A percentile compares a stretch with the other conserved stretches of the same genome.
Conservation (phyloP, 2,888 invertebrate species). For the Lissonota sp. region DNA sequence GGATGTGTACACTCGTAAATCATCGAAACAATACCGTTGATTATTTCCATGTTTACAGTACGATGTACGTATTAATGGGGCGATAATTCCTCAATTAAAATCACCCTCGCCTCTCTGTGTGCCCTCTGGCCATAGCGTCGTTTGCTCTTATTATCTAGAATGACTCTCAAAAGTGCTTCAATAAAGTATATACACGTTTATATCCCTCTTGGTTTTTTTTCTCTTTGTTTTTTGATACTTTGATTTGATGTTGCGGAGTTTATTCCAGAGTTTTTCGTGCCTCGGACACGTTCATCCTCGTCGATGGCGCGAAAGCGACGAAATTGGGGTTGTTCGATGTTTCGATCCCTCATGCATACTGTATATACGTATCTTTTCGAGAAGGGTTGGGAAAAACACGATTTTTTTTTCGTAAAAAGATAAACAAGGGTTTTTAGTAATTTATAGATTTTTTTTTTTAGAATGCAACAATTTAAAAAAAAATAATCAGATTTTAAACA, state of each 20-base stretch:
- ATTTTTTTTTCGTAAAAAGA: too few relatives aligned
- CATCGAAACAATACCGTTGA: conserved; percentile 44
- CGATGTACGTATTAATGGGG: background rate
- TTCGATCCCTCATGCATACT: conserved; percentile 13
- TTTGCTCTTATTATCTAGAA: conserved; percentile 35
- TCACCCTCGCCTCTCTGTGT: background rate
- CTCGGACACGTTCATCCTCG: conserved; percentile 6
- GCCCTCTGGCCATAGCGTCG: background rate
- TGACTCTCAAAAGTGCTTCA: conserved; percentile 6
- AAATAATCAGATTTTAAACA: too few relatives aligned
- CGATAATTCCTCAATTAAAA: conserved; percentile 38
- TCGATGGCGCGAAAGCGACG: conserved; percentile 23
- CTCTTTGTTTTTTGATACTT: background rate
- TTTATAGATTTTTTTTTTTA: too few relatives aligned
- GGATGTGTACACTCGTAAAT: conserved; percentile 42
- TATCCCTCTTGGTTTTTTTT: background rate
- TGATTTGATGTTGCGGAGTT: conserved; percentile 7
- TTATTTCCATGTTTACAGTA: conserved; percentile 15
- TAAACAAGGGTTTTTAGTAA: too few relatives aligned
- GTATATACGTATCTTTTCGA: background rate
- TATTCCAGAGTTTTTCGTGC: conserved; percentile 12
- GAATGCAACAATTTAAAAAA: too few relatives aligned
- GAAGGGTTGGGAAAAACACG: background rate
- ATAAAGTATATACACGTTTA: background rate
- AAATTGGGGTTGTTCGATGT: conserved; percentile 34